Conservation (phyloP, 2,113 vertebrate species). For the Catharus fuscescens region DNA sequence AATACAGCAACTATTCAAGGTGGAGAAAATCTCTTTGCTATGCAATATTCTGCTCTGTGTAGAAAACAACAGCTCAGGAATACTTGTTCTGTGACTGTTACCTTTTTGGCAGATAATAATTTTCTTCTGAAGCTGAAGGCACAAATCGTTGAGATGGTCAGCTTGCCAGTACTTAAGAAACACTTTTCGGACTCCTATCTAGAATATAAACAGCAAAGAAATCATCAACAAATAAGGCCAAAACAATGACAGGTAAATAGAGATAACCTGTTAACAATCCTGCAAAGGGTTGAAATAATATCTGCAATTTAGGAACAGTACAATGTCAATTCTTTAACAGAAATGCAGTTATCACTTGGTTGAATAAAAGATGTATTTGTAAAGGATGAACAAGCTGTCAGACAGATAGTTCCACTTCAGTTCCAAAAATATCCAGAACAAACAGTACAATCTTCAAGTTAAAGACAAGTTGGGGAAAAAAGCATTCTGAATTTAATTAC, state of each 20-base stretch:
- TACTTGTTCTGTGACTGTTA: slow-evolving; percentile 60
- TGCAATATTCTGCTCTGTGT: neutral
- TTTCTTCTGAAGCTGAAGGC: slow-evolving; percentile 88
- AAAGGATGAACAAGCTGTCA: neutral
- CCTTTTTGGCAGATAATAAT: slow-evolving; percentile 95
- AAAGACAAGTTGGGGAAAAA: neutral
- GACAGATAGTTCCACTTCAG: neutral
- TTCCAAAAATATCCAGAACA: neutral
- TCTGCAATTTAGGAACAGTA: neutral
- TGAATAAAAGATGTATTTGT: neutral
- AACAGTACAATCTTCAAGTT: neutral
- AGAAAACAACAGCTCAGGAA: neutral
- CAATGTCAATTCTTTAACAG: neutral
- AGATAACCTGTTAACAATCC: neutral
- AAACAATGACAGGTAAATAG: neutral
- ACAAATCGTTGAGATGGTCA: slow-evolving; percentile 91
- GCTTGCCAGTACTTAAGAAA: slow-evolving; percentile 94
- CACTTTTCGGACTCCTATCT: slow-evolving; percentile 91
- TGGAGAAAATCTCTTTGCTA: neutral
- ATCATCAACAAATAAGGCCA: neutral
- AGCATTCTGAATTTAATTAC: neutral
- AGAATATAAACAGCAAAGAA: slow-evolving; percentile 58
- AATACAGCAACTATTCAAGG: neutral
- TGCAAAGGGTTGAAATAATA: neutral
- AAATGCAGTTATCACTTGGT: neutral